Percentiles rank a stretch among this genome's conserved stretches.
Evolutionary conservation across 1,140 invertebrate genomes (phyloP).

Genomic region (Bathynomus jamesi): DNA sequence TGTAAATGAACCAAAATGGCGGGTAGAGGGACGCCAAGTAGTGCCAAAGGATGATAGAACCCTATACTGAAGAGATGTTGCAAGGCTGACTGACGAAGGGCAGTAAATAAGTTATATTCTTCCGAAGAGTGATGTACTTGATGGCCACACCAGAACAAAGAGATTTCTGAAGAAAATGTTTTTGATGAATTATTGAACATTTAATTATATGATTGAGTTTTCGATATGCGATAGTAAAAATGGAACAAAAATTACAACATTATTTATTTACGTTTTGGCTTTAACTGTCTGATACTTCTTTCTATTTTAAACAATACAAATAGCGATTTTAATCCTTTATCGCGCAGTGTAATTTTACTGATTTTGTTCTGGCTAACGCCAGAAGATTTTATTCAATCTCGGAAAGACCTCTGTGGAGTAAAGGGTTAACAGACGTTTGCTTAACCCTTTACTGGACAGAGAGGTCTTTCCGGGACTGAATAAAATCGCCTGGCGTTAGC

Average conservation of each 20-base stretch:
- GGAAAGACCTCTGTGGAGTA: no score
- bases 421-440: no score
- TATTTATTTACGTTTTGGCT: no score
- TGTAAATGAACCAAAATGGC: slow-evolving; percentile 46
- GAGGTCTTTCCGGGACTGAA: no score
- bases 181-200: not conserved
- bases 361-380: no score
- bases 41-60: slow-evolving; percentile 47
- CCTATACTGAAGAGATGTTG: slow-evolving; percentile 73
- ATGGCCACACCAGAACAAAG: slow-evolving; percentile 56
- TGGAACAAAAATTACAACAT: not conserved
- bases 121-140: slow-evolving; percentile 96
- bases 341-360: no score
- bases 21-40: slow-evolving; percentile 45
- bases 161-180: slow-evolving; percentile 44
- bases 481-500: no score
- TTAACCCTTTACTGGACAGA: no score
- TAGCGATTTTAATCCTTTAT: not conserved
- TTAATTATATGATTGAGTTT: not conserved
- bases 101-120: slow-evolving; percentile 85
- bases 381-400: no score
- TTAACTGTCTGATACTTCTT: no score
- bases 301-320: no score
- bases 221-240: not conserved
- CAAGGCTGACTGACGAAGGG: slow-evolving; percentile 69